Conservation (phyloP, 2,113 vertebrate genomes). For the Istiophorus platypterus region DNA sequence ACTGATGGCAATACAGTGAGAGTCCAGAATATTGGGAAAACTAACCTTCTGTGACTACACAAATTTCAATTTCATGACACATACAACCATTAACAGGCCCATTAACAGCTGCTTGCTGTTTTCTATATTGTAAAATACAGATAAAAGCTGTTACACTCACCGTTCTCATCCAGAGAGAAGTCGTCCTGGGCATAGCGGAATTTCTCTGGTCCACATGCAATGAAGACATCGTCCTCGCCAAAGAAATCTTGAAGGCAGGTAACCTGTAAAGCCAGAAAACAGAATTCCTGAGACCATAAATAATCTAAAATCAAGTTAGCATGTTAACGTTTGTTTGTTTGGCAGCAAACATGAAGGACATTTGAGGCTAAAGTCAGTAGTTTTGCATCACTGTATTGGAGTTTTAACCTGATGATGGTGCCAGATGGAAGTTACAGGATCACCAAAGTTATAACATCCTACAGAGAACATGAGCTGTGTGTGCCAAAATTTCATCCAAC, state of each 20-base stretch:
- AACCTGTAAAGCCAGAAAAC: conserved; percentile 82
- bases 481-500: background rate
- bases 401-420: background rate
- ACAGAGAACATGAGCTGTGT: background rate
- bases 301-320: background rate
- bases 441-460: background rate
- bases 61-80: background rate
- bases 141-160: conserved; percentile 75
- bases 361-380: background rate
- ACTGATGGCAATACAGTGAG: background rate
- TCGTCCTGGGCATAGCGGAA: conserved; percentile 99
- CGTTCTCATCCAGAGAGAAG: conserved; percentile 97
- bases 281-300: background rate
- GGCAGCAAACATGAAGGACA: background rate
- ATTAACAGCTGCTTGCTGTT: background rate
- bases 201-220: conserved; percentile 97
- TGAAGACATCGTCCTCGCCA: conserved; percentile 97
- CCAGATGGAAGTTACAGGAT: background rate
- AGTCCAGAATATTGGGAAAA: background rate
- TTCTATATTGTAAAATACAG: background rate
- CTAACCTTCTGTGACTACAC: background rate
- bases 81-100: background rate
- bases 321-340: background rate
- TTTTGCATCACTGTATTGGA: background rate
- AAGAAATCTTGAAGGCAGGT: conserved; percentile 99